Percentiles rank a stretch among this genome's conserved stretches.
These are phyloP conservation scores for Chondrosia reniformis DNA, from an alignment of 37 sponge, comb jelly and placozoan species.

Conservation along the genomic window DNA sequence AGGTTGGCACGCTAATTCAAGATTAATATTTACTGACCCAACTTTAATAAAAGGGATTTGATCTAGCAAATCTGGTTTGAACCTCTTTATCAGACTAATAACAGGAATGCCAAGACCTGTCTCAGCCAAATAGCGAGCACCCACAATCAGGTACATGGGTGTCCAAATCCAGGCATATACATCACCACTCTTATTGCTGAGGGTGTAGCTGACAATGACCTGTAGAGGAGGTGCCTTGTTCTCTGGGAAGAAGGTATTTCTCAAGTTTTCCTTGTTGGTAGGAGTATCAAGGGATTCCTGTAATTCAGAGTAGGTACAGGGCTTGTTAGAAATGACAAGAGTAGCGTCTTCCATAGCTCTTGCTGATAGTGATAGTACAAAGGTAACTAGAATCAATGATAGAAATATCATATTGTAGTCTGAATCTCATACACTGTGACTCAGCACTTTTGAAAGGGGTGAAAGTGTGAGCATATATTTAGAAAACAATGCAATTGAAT, in stretches of 20 bases:
- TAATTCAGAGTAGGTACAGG: background rate
- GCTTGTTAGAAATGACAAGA: too few species aligned
- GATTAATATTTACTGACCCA: background rate
- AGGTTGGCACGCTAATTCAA: too few species aligned
- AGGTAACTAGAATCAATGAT: too few species aligned
- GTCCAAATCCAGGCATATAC: background rate
- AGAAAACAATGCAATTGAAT: too few species aligned
- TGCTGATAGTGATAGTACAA: too few species aligned
- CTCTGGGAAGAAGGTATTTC: background rate
- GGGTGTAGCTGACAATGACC: background rate
- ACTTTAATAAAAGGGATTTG: background rate
- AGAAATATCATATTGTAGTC: too few species aligned
- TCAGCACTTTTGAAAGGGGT: too few species aligned
- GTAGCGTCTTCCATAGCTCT: too few species aligned
- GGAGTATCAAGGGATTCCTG: background rate
- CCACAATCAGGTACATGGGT: background rate
- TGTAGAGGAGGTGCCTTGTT: slow-evolving; percentile 8
- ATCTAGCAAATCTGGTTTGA: background rate
- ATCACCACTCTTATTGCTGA: background rate
- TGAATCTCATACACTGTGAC: too few species aligned
- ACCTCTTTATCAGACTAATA: background rate
- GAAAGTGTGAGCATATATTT: too few species aligned
- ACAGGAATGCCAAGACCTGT: background rate
- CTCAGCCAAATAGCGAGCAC: slow-evolving; percentile 9
- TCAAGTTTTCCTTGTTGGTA: background rate